Conservation (phyloP, 2,797 vertebrate species). For the Gorsachius magnificus region DNA sequence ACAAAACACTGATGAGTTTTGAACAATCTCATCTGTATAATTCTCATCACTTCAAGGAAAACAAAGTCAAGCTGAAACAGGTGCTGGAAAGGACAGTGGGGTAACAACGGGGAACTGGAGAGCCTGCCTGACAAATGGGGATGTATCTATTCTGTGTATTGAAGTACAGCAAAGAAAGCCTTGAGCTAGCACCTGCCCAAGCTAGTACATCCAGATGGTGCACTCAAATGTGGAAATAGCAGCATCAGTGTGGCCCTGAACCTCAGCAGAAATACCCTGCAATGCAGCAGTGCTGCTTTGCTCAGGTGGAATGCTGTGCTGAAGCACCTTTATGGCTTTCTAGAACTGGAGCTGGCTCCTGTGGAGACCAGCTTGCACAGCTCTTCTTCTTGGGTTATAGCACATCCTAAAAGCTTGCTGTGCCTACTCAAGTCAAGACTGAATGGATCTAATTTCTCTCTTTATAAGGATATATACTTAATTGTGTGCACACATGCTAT, state of each 20-base stretch:
- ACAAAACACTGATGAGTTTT: conserved; percentile 30
- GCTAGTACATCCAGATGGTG: conserved; percentile 32
- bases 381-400: not conserved
- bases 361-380: not conserved
- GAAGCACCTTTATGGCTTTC: not conserved
- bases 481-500: not conserved
- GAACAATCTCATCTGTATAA: not conserved
- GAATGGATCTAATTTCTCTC: not conserved
- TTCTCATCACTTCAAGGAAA: conserved; percentile 32
- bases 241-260: not conserved
- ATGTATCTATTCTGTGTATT: not conserved
- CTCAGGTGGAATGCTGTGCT: not conserved
- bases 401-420: not conserved
- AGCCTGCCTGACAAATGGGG: not conserved
- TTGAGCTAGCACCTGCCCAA: conserved; percentile 52
- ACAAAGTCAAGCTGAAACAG: conserved; percentile 48
- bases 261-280: not conserved
- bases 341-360: not conserved
- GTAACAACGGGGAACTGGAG: not conserved
- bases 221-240: not conserved
- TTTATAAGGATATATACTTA: not conserved
- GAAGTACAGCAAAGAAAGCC: conserved; percentile 24
- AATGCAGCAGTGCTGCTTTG: not conserved
- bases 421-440: not conserved
- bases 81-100: conserved; percentile 11